Percentiles rank a stretch among this genome's conserved stretches.
Evolutionary conservation across 2,888 invertebrate genomes (phyloP).

Genomic region (Netelia inedita): DNA sequence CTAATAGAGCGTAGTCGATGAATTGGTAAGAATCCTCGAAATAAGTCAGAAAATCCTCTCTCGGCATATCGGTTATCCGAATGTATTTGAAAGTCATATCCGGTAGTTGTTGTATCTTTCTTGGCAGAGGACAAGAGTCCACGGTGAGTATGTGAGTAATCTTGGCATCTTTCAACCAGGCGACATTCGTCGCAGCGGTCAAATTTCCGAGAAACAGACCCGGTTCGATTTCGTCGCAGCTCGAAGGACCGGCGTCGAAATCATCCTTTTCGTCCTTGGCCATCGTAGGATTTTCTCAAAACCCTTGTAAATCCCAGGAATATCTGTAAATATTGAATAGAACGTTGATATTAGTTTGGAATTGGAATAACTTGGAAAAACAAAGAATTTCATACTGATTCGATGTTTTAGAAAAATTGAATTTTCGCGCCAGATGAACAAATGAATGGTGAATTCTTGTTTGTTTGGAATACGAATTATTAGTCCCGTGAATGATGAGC

Average conservation of each 20-base stretch:
- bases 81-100: constrained; percentile 91
- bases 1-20: constrained; percentile 89
- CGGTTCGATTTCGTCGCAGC: constrained; percentile 86
- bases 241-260: constrained; percentile 87
- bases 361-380: too few species aligned
- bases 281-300: constrained; percentile 68
- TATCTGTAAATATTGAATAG: constrained; percentile 15
- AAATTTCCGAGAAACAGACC: constrained; percentile 90
- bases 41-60: constrained; percentile 93
- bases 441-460: neutral
- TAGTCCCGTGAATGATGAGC: neutral
- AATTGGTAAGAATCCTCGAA: constrained; percentile 92
- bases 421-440: constrained; percentile 45
- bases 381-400: too few species aligned
- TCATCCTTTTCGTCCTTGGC: constrained; percentile 81
- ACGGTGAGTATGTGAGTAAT: constrained; percentile 93
- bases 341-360: neutral
- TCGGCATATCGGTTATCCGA: constrained; percentile 93
- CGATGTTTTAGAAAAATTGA: constrained; percentile 1
- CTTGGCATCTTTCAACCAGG: constrained; percentile 88
- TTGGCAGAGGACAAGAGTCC: constrained; percentile 93
- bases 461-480: neutral
- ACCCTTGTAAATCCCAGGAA: neutral
- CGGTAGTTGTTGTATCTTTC: constrained; percentile 89
- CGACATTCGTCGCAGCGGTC: constrained; percentile 91